Percentiles rank a stretch among this genome's conserved stretches.
Conservation (phyloP, 2,797 vertebrate genomes). For the Echeneis naucrates region DNA sequence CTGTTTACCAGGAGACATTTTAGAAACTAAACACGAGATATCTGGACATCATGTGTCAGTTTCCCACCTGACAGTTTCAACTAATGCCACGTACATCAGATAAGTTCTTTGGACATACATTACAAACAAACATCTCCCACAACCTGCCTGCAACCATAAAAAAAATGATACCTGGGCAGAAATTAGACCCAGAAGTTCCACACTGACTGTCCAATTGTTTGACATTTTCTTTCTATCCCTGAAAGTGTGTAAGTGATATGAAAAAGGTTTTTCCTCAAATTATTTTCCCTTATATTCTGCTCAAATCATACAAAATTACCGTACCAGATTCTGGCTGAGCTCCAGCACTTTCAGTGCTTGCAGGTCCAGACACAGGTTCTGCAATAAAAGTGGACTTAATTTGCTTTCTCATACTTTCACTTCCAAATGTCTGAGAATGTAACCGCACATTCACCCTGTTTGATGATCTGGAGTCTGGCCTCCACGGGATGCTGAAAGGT, state of each 20-base stretch:
- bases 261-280: too few relatives aligned
- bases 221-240: neutral
- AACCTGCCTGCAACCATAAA: too few relatives aligned
- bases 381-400: slow-evolving; percentile 11
- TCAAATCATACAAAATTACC: neutral
- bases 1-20: neutral
- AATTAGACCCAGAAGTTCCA: too few relatives aligned
- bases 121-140: neutral
- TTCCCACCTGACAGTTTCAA: neutral
- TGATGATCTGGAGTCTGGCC: slow-evolving; percentile 58
- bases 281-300: too few relatives aligned
- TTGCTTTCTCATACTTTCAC: neutral
- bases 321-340: slow-evolving; percentile 2
- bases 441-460: slow-evolving; percentile 55
- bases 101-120: too few relatives aligned
- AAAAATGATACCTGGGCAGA: too few relatives aligned
- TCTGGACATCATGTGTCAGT: too few relatives aligned
- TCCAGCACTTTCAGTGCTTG: neutral
- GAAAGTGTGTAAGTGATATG: neutral
- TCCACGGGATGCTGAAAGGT: slow-evolving; percentile 73
- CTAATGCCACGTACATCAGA: too few relatives aligned
- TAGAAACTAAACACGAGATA: too few relatives aligned
- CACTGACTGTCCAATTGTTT: too few relatives aligned
- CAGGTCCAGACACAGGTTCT: slow-evolving; percentile 17
- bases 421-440: neutral